phyloP scores from a whole-genome alignment of 2,888 invertebrate genomes.

The Pedicia rivosa region DNA sequence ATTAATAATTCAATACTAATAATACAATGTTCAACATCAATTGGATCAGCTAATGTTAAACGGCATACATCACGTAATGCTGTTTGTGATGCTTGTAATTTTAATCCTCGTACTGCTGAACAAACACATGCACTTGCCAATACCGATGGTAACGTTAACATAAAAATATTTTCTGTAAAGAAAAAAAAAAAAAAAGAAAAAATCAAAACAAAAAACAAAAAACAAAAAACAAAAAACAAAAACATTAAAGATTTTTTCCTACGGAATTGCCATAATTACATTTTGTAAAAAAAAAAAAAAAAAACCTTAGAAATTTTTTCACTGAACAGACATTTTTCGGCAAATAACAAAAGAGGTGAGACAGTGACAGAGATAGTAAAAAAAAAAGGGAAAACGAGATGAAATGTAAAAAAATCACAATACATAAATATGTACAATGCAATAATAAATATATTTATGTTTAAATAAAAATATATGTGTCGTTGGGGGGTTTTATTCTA shows the following conservation, averaged over 20 bases:
- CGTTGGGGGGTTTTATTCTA: too few relatives aligned
- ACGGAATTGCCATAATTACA: too few relatives aligned
- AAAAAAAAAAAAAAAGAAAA: slow-evolving; percentile 14
- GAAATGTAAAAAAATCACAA: too few relatives aligned
- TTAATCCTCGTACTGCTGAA: slow-evolving; percentile 35
- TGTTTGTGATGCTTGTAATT: slow-evolving; percentile 22
- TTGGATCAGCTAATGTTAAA: slow-evolving; percentile 22
- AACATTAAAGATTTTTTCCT: not conserved
- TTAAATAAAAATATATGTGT: too few relatives aligned
- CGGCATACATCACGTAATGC: slow-evolving; percentile 27
- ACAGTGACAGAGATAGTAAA: too few relatives aligned
- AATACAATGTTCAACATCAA: slow-evolving; percentile 23
- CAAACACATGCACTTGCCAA: slow-evolving; percentile 40
- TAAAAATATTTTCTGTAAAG: slow-evolving; percentile 39
- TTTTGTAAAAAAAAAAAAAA: too few relatives aligned
- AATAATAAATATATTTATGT: too few relatives aligned
- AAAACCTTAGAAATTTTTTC: too few relatives aligned
- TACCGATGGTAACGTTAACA: slow-evolving; percentile 39
- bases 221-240: slow-evolving; percentile 6
- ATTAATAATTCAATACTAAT: slow-evolving; percentile 27
- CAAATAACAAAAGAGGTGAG: too few relatives aligned
- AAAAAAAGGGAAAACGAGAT: too few relatives aligned
- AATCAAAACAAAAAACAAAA: slow-evolving; percentile 2
- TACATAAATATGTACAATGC: too few relatives aligned
- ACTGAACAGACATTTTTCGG: too few relatives aligned